Percentiles rank a stretch among this genome's conserved stretches.
Evolutionary conservation across 1,140 invertebrate species (phyloP).

Genomic region (Chironomus striatipennis): DNA sequence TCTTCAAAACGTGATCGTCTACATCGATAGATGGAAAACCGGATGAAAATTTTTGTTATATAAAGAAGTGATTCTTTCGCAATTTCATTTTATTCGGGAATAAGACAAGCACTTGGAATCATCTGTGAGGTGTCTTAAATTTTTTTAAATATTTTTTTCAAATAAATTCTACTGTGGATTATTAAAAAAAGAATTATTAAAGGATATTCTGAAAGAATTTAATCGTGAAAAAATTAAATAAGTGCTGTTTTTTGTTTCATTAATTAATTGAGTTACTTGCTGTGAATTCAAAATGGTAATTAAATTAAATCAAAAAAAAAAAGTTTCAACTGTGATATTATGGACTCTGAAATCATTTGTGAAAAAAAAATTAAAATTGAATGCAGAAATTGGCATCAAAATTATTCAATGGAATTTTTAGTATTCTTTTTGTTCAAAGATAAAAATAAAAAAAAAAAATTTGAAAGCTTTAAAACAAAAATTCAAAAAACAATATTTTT

Average conservation of each 20-base stretch:
- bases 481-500: no score
- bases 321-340: no score
- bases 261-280: not conserved
- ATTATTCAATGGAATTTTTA: no score
- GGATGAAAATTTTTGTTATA: conserved; percentile 21
- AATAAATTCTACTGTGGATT: no score
- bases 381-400: no score
- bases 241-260: not conserved
- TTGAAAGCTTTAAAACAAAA: no score
- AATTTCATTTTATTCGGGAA: conserved; percentile 1
- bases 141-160: conserved; percentile 3
- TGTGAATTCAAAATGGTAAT: not conserved
- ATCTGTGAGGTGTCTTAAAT: conserved; percentile 15
- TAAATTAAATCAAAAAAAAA: no score
- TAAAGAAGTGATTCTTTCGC: conserved; percentile 15
- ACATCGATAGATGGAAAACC: not conserved
- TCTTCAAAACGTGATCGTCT: not conserved
- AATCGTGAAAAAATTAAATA: not conserved
- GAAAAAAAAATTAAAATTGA: no score
- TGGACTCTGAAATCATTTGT: no score
- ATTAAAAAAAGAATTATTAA: no score
- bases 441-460: no score
- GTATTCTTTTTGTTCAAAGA: no score
- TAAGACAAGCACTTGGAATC: conserved; percentile 3
- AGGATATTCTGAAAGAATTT: not conserved